A percentile compares a stretch with the other conserved stretches of the same genome.
phyloP scores from a whole-genome alignment of 1,140 invertebrate species.

The Planococcus citri region DNA sequence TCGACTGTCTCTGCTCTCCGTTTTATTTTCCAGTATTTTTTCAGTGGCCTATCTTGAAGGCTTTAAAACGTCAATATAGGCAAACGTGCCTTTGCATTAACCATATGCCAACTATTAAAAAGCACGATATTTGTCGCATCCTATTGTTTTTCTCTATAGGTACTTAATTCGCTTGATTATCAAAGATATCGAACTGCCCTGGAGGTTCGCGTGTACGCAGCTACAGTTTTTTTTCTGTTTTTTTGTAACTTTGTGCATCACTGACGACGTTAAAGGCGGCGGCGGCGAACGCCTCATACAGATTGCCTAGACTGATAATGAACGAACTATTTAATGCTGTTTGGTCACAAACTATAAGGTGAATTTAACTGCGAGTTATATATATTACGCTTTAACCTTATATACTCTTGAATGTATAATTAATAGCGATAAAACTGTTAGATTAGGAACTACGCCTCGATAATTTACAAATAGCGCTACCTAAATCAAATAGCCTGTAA shows the following conservation, averaged over 20 bases:
- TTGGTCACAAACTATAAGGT: not conserved
- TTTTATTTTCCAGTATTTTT: no score
- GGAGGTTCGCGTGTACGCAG: not conserved
- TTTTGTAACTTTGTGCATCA: not conserved
- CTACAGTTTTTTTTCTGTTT: not conserved
- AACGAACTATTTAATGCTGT: constrained; percentile 3
- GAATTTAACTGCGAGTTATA: constrained; percentile 1
- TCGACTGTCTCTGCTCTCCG: no score
- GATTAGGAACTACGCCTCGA: constrained; percentile 5
- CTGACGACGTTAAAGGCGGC: not conserved
- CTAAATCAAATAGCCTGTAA: constrained; percentile 7
- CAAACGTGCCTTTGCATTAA: no score
- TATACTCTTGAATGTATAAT: not conserved
- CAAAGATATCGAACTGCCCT: not conserved
- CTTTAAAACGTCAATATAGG: no score
- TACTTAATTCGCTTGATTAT: not conserved
- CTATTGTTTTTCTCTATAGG: not conserved
- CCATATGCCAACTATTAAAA: not conserved
- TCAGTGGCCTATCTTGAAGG: no score
- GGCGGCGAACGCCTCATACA: not conserved
- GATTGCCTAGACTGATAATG: not conserved
- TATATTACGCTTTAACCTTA: constrained; percentile 4
- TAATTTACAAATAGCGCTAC: constrained; percentile 3
- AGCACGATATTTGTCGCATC: constrained; percentile 1
- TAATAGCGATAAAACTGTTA: constrained; percentile 7